phyloP scores from a whole-genome alignment of 2,888 invertebrate species.

The Archaeoteleia sp. region DNA sequence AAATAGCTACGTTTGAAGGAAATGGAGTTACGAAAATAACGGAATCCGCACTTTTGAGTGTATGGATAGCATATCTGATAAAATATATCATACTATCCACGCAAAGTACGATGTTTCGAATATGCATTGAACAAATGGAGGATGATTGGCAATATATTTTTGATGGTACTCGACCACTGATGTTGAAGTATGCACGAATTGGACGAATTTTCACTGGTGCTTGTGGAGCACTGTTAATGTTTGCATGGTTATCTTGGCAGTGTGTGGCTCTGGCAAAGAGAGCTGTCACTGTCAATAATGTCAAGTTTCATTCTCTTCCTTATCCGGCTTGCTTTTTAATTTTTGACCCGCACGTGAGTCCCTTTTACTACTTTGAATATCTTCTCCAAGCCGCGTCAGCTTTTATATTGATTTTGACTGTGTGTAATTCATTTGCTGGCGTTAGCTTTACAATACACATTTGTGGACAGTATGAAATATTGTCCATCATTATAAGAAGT shows the following conservation, averaged over 20 bases:
- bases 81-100: constrained; percentile 1
- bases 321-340: constrained; percentile 14
- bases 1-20: too few relatives aligned
- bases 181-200: constrained; percentile 10
- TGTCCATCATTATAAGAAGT: constrained; percentile 3
- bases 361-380: constrained; percentile 7
- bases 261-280: neutral
- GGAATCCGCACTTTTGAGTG: too few relatives aligned
- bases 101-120: neutral
- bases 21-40: too few relatives aligned
- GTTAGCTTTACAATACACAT: constrained; percentile 24
- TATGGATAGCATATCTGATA: too few relatives aligned
- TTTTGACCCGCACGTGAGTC: constrained; percentile 7
- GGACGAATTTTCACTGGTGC: neutral
- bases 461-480: constrained; percentile 28
- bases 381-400: constrained; percentile 4
- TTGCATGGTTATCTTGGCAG: constrained; percentile 5
- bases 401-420: constrained; percentile 2
- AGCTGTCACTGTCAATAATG: neutral
- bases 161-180: constrained; percentile 4
- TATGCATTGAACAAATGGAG: constrained; percentile 21
- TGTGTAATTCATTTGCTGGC: constrained; percentile 28
- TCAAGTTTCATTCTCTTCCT: constrained; percentile 21
- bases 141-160: constrained; percentile 13
- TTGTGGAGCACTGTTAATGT: neutral